phyloP scores from a whole-genome alignment of 2,113 vertebrate species.

The Gobiocypris rarus region DNA sequence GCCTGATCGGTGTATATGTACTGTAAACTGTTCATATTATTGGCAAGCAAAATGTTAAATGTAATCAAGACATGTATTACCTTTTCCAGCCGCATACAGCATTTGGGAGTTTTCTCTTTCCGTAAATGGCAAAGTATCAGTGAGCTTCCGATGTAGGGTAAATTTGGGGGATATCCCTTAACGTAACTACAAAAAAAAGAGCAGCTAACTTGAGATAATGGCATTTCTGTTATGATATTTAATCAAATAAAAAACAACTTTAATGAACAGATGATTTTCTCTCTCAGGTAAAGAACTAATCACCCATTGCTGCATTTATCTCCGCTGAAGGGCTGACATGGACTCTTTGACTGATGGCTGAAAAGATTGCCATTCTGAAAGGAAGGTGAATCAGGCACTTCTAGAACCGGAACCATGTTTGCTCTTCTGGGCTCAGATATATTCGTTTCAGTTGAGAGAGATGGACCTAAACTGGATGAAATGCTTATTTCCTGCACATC shows the following conservation, averaged over 20 bases:
- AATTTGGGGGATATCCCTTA: conserved; percentile 81
- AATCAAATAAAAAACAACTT: not conserved
- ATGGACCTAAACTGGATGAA: conserved; percentile 69
- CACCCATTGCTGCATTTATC: conserved; percentile 28
- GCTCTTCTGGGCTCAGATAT: conserved; percentile 66
- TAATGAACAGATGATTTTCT: not conserved
- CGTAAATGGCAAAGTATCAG: conserved; percentile 80
- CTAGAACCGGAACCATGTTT: conserved; percentile 78
- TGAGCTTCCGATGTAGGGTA: conserved; percentile 83
- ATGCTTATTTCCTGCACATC: conserved; percentile 77
- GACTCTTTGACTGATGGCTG: conserved; percentile 78
- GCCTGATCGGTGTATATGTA: too few relatives aligned
- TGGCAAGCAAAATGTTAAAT: not conserved
- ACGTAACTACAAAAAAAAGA: conserved; percentile 70
- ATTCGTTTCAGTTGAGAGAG: conserved; percentile 65
- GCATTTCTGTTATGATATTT: too few relatives aligned
- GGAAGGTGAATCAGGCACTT: conserved; percentile 73
- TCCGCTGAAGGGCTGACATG: conserved; percentile 37
- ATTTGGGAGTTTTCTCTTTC: conserved; percentile 78
- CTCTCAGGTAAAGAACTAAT: not conserved
- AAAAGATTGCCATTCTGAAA: conserved; percentile 74
- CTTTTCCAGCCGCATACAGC: conserved; percentile 82
- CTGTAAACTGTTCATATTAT: too few relatives aligned
- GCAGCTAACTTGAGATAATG: not conserved
- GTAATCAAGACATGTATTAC: conserved; percentile 54